Conservation (phyloP, 2,797 vertebrate species). For the Avahi laniger region DNA sequence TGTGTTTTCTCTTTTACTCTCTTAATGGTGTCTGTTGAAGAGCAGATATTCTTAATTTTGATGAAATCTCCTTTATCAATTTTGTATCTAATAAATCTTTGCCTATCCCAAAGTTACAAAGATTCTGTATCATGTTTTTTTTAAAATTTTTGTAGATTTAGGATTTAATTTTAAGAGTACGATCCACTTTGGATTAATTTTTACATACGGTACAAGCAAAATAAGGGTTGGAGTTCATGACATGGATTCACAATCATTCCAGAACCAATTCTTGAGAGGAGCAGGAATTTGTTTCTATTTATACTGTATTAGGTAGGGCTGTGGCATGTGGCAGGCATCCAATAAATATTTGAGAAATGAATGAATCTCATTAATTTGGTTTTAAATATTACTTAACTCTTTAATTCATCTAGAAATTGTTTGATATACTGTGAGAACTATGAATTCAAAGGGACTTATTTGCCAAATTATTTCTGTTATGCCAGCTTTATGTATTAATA, state of each 20-base stretch:
- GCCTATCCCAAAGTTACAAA: not conserved
- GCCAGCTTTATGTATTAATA: not conserved
- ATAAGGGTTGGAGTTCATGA: not conserved
- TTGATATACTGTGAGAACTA: not conserved
- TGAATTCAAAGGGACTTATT: conserved; percentile 29
- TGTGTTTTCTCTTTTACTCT: not conserved
- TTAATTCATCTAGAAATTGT: conserved; percentile 25
- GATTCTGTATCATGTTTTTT: not conserved
- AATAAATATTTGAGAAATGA: not conserved
- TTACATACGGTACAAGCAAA: not conserved
- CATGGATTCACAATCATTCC: not conserved
- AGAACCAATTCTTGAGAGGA: not conserved
- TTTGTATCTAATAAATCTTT: conserved; percentile 10
- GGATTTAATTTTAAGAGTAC: not conserved
- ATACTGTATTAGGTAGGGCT: not conserved
- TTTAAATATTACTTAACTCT: conserved; percentile 4
- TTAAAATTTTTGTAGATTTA: not conserved
- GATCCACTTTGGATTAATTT: not conserved
- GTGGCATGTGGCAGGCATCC: not conserved
- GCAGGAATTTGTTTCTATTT: not conserved
- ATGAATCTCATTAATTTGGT: conserved; percentile 1
- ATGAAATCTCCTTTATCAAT: not conserved
- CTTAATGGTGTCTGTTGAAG: not conserved
- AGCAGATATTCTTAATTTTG: not conserved
- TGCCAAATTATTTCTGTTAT: not conserved